These are phyloP conservation scores for Orthosia incerta DNA, from an alignment of 2,888 invertebrate genomes.

Conservation along the genomic window DNA sequence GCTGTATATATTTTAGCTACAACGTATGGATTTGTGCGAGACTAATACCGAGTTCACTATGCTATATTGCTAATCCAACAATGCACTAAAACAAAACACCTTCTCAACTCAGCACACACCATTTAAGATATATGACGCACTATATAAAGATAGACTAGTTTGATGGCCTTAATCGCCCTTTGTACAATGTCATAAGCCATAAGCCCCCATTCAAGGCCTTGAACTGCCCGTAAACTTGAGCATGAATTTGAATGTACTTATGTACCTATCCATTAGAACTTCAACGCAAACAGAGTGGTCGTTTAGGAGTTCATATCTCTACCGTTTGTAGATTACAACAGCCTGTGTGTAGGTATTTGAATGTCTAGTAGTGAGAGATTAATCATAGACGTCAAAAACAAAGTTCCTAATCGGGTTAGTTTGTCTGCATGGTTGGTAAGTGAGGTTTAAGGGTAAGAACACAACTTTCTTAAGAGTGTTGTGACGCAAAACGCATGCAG, in stretches of 20 bases:
- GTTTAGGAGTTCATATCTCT: slow-evolving; percentile 18
- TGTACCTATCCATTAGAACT: slow-evolving; percentile 40
- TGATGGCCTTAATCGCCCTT: slow-evolving; percentile 43
- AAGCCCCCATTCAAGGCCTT: slow-evolving; percentile 18
- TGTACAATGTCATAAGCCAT: slow-evolving; percentile 26
- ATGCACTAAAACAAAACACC: neutral
- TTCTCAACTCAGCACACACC: slow-evolving; percentile 1
- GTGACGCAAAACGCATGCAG: too few relatives aligned
- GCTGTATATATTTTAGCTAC: too few relatives aligned
- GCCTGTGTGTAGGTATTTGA: neutral
- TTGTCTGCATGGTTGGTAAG: too few relatives aligned
- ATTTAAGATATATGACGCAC: slow-evolving; percentile 12
- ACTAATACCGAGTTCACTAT: too few relatives aligned
- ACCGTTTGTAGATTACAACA: slow-evolving; percentile 33
- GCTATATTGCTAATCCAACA: neutral
- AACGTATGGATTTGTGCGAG: too few relatives aligned
- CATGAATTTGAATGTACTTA: slow-evolving; percentile 44
- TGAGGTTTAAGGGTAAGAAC: too few relatives aligned
- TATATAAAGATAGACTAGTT: slow-evolving; percentile 15
- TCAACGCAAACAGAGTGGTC: slow-evolving; percentile 12
- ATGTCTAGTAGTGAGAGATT: slow-evolving; percentile 4
- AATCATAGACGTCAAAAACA: slow-evolving; percentile 43
- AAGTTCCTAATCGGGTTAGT: slow-evolving; percentile 15
- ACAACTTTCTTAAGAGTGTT: too few relatives aligned
- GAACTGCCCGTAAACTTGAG: slow-evolving; percentile 28